Evolutionary conservation across 2,113 vertebrate genomes (phyloP).

Genomic region (Elachura formosa): DNA sequence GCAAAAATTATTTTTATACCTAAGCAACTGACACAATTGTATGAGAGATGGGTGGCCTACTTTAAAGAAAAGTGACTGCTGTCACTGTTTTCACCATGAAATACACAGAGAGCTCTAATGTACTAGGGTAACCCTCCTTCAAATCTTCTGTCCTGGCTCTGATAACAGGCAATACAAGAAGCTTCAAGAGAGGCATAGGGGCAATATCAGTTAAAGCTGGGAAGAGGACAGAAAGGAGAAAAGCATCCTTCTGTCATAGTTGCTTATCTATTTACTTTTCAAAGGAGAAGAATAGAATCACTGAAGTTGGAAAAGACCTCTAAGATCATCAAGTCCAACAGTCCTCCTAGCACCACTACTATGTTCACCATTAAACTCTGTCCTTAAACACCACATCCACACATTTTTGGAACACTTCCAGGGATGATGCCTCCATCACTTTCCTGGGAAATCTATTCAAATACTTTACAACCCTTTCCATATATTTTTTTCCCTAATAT

Average conservation of each 20-base stretch:
- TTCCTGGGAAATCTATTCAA: background rate
- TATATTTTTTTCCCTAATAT: background rate
- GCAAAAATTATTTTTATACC: slow-evolving; percentile 42
- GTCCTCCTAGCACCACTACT: background rate
- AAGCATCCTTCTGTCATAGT: background rate
- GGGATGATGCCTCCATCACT: background rate
- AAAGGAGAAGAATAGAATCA: background rate
- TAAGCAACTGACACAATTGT: slow-evolving; percentile 26
- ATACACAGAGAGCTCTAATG: background rate
- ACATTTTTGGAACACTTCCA: background rate
- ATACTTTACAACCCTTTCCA: background rate
- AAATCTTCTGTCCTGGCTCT: background rate
- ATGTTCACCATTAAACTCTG: background rate
- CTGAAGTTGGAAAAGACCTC: background rate
- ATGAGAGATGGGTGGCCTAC: slow-evolving; percentile 30
- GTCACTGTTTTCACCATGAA: background rate
- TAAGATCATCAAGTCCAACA: background rate
- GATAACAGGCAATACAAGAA: background rate
- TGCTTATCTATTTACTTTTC: background rate
- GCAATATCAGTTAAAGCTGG: background rate
- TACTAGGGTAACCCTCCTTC: background rate
- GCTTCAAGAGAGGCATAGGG: background rate
- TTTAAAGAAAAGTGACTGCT: background rate
- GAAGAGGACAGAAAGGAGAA: background rate
- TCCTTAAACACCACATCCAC: background rate